Percentiles rank a stretch among this genome's conserved stretches.
Conservation (phyloP, 2,113 vertebrate genomes). For the Porphyrio hochstetteri region DNA sequence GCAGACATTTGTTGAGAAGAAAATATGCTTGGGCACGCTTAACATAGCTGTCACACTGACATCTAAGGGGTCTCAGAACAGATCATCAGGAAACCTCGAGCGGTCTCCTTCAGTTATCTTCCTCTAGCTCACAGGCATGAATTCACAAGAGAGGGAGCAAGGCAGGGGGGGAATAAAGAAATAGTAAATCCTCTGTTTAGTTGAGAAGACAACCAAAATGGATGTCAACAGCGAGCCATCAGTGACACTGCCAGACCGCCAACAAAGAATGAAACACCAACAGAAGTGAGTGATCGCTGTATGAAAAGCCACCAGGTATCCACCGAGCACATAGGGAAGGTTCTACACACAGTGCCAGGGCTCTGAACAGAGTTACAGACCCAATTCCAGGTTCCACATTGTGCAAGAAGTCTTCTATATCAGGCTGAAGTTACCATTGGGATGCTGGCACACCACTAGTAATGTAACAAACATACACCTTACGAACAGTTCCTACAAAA, state of each 20-base stretch:
- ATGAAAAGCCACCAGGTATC: neutral
- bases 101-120: neutral
- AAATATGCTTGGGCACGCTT: neutral
- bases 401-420: accelerated
- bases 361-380: neutral
- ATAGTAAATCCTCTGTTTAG: neutral
- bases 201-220: neutral
- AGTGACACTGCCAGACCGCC: neutral
- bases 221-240: neutral
- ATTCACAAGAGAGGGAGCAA: neutral
- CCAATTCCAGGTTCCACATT: neutral
- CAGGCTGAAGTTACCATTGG: accelerated
- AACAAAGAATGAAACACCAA: neutral
- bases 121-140: neutral
- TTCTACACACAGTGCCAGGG: neutral
- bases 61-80: neutral
- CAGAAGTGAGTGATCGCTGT: accelerated
- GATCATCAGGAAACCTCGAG: neutral
- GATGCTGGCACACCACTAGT: neutral
- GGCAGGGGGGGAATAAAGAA: accelerated
- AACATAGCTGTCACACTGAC: neutral
- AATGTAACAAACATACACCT: accelerated
- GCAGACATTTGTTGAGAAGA: neutral
- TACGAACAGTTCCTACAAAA: neutral
- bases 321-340: neutral